Conservation (phyloP, 2,888 invertebrate genomes). For the Trimorus sp. region DNA sequence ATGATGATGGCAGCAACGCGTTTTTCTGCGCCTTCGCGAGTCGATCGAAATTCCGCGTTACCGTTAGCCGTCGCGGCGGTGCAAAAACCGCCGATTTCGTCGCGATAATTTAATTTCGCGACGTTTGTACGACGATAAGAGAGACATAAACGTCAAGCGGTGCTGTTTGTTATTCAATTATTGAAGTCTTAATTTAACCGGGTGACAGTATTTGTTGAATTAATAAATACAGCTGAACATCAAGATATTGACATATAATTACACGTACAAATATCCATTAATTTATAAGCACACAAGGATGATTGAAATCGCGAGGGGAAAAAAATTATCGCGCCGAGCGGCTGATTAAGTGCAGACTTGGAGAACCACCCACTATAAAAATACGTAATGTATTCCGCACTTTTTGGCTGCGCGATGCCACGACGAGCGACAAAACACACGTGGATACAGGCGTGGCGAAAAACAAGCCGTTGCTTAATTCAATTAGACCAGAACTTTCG, state of each 20-base stretch:
- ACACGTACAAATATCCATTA: slow-evolving; percentile 44
- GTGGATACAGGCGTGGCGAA: too few species aligned
- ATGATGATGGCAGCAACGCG: slow-evolving; percentile 45
- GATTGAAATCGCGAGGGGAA: slow-evolving; percentile 18
- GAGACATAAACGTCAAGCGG: slow-evolving; percentile 40
- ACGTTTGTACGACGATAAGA: slow-evolving; percentile 23
- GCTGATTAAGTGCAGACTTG: slow-evolving; percentile 1
- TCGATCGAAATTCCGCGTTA: slow-evolving; percentile 29
- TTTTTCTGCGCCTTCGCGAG: slow-evolving; percentile 44
- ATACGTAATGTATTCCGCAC: too few species aligned
- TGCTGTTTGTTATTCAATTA: slow-evolving; percentile 36
- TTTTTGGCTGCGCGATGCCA: too few species aligned
- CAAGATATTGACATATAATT: slow-evolving; percentile 40
- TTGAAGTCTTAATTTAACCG: slow-evolving; percentile 53
- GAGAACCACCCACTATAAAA: neutral
- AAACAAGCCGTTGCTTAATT: too few species aligned
- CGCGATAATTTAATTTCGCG: neutral
- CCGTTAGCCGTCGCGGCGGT: slow-evolving; percentile 7
- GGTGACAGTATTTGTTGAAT: slow-evolving; percentile 49
- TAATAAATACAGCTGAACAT: slow-evolving; percentile 52
- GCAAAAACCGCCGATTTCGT: too few species aligned
- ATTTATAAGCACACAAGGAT: slow-evolving; percentile 53
- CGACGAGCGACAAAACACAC: too few species aligned
- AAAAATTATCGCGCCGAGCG: neutral
- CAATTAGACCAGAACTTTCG: too few species aligned